Evolutionary conservation across 2,888 invertebrate species (phyloP), one percentile per base, ranked within the genome.

Genomic region (Dexiosoma caninum): DNA sequence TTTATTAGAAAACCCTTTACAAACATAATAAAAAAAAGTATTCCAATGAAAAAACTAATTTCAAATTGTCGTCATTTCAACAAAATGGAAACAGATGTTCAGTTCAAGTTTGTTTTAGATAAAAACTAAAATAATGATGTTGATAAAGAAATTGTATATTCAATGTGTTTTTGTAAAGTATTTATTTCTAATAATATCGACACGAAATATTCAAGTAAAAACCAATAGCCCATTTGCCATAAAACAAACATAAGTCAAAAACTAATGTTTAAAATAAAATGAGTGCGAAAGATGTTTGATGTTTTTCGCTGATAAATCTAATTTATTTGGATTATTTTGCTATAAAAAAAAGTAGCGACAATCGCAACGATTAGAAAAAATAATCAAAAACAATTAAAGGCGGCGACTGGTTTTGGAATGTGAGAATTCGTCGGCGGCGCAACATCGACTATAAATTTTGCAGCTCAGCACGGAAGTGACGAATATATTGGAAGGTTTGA

Each of bases 81-180:
- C 19, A 27, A 71, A 71, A 71, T 57, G 42, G 40, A 46, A 71
- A 60, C 78, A 78, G 78, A 78, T 78, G 78, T 78, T 71, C 66
- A 78, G 78, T 78, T 71, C 66, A 78, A 49, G 66, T 78, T 78
- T 66, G 27, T 66, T 71, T 66, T 49, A 49, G 78, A 71, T 78
- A 78, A 71, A 59, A 44, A 0, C 10, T 14, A 27, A 46, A 44
- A 62, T 44, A 44, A 51, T 23, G 6, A 30, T 21, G 35, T 10
- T 37, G 10, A 37, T 16, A 53, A 16, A 19, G 12, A 30, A 19
- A 21, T 21, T 14, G 21, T 46, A 27, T 6, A 27, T 5, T 5
- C 27, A 27, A 27, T 27, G 6, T 27, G 27, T 6, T 27, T 27
- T 27, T 27, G 27, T 27, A 27, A 6, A 27, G 27, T 64, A 32